Evolutionary conservation across 1,140 invertebrate genomes (phyloP), one percentile per base, ranked within the genome.

Genomic region (Conus betulinus): DNA sequence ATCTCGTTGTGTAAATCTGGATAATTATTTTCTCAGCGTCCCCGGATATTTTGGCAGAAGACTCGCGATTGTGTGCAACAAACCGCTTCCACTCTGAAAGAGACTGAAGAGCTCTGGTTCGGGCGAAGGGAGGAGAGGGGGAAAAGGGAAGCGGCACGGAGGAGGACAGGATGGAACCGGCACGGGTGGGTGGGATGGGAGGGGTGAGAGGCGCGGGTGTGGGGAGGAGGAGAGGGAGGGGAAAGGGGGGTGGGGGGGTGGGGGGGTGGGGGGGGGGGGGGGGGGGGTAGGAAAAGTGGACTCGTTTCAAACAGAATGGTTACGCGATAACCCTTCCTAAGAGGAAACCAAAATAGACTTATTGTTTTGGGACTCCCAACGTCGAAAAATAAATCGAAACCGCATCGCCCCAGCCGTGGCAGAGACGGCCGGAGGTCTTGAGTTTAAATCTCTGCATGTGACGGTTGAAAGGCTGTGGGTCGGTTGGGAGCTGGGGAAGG

Each of bases 11-110:
- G n/a, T n/a, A n/a, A n/a, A n/a, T n/a, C 84, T 74, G 25, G 84
- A 52, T 85, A 85, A 85, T 85, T 85, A 85, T 85, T 85, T 85
- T 85, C 84, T 85, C 84, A 85, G 84, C 74, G 84, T 85, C 84
- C 84, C 76, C 57, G 74, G 84, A 85, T 85, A 85, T 85, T 85
- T 85, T 85, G 63, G 39, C 52, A 74, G 84, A 85, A 17, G 39
- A 13, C 84, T 52, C 84, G 76, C 84, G 63, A 85, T 74, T 85
- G 84, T 67, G 84, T 74, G 84, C 57, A 85, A 85, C 84, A 85
- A 85, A 85, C 74, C 74, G 84, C 63, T 76, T 85, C 74, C 71
- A 51, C 39, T 39, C 39, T 39, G 39, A 39, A 39, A 39, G 39
- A 39, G 39, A 39, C 39, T 39, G 39, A 39, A 39, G 39, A 39